Evolutionary conservation across 2,797 vertebrate species (phyloP).

Genomic region (Malacoctenus gilli): DNA sequence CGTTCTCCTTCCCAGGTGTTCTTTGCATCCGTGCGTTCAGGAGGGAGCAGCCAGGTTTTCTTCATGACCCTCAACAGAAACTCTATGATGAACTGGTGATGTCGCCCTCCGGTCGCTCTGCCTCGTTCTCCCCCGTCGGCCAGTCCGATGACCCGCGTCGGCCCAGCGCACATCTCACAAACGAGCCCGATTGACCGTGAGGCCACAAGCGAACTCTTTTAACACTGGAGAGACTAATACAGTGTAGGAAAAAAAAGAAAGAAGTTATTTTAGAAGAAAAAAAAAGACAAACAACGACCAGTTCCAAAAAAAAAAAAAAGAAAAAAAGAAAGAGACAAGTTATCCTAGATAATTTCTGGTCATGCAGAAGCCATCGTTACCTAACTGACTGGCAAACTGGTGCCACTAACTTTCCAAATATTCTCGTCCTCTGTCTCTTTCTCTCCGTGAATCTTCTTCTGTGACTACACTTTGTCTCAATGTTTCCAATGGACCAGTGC

Average conservation of each 20-base stretch:
- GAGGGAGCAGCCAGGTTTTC: constrained; percentile 98
- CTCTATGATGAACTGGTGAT: constrained; percentile 99
- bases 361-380: constrained; percentile 63
- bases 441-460: constrained; percentile 25
- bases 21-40: constrained; percentile 97
- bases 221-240: constrained; percentile 46
- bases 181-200: constrained; percentile 16
- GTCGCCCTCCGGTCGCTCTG: constrained; percentile 49
- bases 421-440: constrained; percentile 30
- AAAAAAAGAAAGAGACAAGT: constrained; percentile 30
- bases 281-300: constrained; percentile 27
- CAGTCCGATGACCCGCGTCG: constrained; percentile 73
- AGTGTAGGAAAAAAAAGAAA: constrained; percentile 3
- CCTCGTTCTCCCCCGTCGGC: constrained; percentile 69
- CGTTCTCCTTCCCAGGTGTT: constrained; percentile 85
- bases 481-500: constrained; percentile 47
- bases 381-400: constrained; percentile 60
- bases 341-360: constrained; percentile 41
- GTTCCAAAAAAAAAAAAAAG: constrained; percentile 28
- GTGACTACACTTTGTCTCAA: constrained; percentile 17
- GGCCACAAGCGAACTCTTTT: constrained; percentile 44
- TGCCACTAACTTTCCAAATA: constrained; percentile 66
- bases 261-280: constrained; percentile 40
- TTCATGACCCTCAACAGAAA: constrained; percentile 99
- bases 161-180: constrained; percentile 60